Evolutionary conservation across 2,888 invertebrate genomes (phyloP).

Genomic region (Raillietiella orientalis): DNA sequence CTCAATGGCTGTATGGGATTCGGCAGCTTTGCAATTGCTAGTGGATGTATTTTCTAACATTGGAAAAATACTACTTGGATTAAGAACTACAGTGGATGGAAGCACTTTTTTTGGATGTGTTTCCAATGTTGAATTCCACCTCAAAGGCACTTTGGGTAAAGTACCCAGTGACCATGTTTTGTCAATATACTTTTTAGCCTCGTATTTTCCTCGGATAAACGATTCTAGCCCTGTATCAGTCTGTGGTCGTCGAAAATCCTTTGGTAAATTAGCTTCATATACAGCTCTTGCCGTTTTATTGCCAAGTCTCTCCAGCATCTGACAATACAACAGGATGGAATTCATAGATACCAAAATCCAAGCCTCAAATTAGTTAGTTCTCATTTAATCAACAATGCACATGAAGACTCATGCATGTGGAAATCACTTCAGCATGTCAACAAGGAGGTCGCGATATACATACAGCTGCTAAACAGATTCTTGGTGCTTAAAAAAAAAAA

Average conservation of each 20-base stretch:
- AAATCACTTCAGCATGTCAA: too few species aligned
- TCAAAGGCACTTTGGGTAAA: conserved; percentile 30
- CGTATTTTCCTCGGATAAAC: conserved; percentile 92
- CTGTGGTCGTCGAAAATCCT: conserved; percentile 79
- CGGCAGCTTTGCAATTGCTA: too few species aligned
- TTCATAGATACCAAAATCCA: background rate
- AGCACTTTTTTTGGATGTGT: background rate
- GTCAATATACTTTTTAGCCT: conserved; percentile 95
- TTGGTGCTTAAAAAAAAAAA: too few species aligned
- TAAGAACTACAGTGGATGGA: too few species aligned
- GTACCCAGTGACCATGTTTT: conserved; percentile 73
- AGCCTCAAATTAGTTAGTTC: background rate
- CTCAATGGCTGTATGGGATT: conserved; percentile 12
- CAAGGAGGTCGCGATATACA: too few species aligned
- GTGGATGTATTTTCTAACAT: too few species aligned
- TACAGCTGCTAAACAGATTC: too few species aligned
- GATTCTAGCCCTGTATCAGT: conserved; percentile 72
- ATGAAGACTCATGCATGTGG: background rate
- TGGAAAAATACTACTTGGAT: too few species aligned
- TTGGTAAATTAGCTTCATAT: conserved; percentile 85
- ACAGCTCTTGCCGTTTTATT: conserved; percentile 86
- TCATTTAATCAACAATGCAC: background rate
- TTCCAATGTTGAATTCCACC: conserved; percentile 3
- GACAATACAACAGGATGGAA: conserved; percentile 20
- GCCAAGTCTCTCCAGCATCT: conserved; percentile 82